Conservation (phyloP, 2,888 invertebrate species). For the Harpalus rubripes region DNA sequence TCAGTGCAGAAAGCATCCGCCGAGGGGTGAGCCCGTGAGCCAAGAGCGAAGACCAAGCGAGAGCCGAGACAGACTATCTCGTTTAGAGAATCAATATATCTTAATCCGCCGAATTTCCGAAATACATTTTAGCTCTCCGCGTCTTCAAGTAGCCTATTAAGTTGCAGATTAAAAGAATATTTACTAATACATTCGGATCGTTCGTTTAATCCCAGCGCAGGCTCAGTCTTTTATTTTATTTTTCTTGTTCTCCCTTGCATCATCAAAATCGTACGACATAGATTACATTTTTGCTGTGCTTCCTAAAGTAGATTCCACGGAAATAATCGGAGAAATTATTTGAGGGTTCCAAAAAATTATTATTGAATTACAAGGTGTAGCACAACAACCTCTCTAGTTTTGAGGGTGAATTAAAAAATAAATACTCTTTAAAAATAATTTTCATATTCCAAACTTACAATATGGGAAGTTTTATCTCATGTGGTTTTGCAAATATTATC, state of each 20-base stretch:
- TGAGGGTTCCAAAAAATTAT: too few species aligned
- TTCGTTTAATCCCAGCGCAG: slow-evolving; percentile 31
- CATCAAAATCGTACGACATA: slow-evolving; percentile 5
- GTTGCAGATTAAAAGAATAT: slow-evolving; percentile 57
- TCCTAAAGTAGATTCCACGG: too few species aligned
- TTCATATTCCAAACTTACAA: too few species aligned
- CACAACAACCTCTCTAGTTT: too few species aligned
- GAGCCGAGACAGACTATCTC: slow-evolving; percentile 48
- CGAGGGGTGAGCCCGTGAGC: background rate
- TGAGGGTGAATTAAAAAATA: too few species aligned
- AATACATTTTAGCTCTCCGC: slow-evolving; percentile 56
- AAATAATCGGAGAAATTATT: too few species aligned
- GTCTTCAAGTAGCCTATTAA: slow-evolving; percentile 41
- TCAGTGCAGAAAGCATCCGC: slow-evolving; percentile 33
- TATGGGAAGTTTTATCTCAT: too few species aligned
- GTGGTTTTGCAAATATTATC: too few species aligned
- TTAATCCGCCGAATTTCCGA: slow-evolving; percentile 55
- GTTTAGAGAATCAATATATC: slow-evolving; percentile 51
- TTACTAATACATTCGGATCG: slow-evolving; percentile 53
- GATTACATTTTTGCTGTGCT: background rate
- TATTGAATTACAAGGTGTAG: too few species aligned
- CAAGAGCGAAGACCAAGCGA: slow-evolving; percentile 2
- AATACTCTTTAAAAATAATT: too few species aligned
- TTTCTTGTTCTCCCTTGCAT: slow-evolving; percentile 24
- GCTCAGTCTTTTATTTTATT: slow-evolving; percentile 33